These are phyloP conservation scores for Alauda arvensis DNA, from an alignment of 2,797 vertebrate genomes.

Conservation along the genomic window DNA sequence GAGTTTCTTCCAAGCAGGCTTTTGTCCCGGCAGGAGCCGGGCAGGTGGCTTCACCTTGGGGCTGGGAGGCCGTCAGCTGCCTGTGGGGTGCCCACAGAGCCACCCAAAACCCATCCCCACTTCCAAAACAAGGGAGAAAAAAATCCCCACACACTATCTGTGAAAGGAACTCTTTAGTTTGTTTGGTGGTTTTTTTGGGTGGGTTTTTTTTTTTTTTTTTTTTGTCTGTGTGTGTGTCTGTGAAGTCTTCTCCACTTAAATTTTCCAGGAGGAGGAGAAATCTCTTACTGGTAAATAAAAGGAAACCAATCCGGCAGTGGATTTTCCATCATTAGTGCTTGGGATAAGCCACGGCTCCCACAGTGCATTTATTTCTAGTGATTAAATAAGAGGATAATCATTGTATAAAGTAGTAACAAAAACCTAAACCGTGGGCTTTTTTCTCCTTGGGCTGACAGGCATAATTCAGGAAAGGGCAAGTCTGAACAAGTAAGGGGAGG, in stretches of 20 bases:
- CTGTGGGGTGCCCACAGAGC: background rate
- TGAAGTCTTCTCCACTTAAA: background rate
- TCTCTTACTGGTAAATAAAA: background rate
- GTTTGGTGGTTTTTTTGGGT: background rate
- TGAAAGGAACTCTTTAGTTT: background rate
- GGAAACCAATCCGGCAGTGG: slow-evolving; percentile 15
- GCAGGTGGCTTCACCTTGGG: slow-evolving; percentile 21
- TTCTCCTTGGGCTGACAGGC: background rate
- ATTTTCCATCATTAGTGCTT: slow-evolving; percentile 25
- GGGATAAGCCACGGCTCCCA: slow-evolving; percentile 21
- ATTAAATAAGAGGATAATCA: slow-evolving; percentile 45
- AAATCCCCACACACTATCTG: accelerated
- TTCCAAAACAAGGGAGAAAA: background rate
- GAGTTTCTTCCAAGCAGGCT: background rate
- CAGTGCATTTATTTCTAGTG: slow-evolving; percentile 7
- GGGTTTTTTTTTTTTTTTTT: too few species aligned
- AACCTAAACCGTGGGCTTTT: background rate
- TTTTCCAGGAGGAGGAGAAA: background rate
- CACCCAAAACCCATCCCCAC: background rate
- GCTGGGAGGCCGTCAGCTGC: background rate
- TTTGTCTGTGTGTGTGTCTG: background rate
- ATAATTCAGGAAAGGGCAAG: slow-evolving; percentile 9
- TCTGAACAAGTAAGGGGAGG: slow-evolving; percentile 18
- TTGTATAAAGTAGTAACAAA: background rate
- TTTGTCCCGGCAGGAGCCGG: background rate